Evolutionary conservation across 2,888 invertebrate genomes (phyloP).

Genomic region (Euproctis similis): DNA sequence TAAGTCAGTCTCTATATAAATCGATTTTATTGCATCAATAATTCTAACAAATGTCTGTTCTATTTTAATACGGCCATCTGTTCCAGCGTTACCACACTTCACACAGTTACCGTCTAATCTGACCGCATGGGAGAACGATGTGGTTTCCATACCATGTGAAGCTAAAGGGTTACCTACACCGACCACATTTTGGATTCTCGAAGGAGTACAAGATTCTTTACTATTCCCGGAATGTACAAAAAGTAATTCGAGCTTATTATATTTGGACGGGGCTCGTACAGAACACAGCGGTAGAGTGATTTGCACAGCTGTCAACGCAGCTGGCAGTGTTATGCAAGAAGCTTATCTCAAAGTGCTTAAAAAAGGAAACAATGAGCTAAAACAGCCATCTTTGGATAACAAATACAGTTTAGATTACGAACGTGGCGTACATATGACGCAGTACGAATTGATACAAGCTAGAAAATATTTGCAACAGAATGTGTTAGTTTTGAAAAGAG

Average conservation of each 20-base stretch:
- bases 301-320: conserved; percentile 69
- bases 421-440: conserved; percentile 74
- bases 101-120: conserved; percentile 90
- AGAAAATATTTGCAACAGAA: conserved; percentile 86
- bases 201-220: conserved; percentile 85
- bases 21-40: conserved; percentile 61
- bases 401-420: conserved; percentile 50
- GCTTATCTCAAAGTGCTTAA: conserved; percentile 65
- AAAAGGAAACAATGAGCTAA: conserved; percentile 59
- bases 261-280: conserved; percentile 59
- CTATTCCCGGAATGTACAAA: conserved; percentile 69
- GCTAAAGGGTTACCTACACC: conserved; percentile 95
- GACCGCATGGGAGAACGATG: conserved; percentile 89
- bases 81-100: conserved; percentile 91
- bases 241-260: conserved; percentile 66
- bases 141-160: conserved; percentile 93
- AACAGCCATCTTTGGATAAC: conserved; percentile 43
- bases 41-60: conserved; percentile 46
- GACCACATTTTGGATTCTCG: conserved; percentile 96
- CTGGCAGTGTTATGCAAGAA: conserved; percentile 69
- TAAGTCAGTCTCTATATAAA: conserved; percentile 76
- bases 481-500: conserved; percentile 82
- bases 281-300: conserved; percentile 69
- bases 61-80: conserved; percentile 68
- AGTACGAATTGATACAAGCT: conserved; percentile 86